phyloP scores from a whole-genome alignment of 23 tunicate species.

The Pegea sp. region DNA sequence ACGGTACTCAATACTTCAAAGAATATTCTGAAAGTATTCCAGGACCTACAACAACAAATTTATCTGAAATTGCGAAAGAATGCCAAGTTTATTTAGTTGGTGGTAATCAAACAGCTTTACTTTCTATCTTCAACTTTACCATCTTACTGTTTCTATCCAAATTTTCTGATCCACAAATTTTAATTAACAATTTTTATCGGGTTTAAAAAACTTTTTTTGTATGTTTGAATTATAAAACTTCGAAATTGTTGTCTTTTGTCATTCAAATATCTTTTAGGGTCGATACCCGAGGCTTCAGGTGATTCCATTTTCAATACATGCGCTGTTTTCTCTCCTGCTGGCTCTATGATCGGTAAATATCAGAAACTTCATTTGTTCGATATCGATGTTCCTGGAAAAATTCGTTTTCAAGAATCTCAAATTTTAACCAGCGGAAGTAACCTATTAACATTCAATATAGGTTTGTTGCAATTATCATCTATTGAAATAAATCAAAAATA shows the following conservation, averaged over 20 bases:
- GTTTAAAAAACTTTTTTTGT: no score
- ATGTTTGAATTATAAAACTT: no score
- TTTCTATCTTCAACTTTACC: no score
- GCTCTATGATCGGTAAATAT: conserved; percentile 71
- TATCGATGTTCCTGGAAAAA: conserved; percentile 95
- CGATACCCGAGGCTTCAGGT: conserved; percentile 68
- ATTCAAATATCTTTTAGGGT: conserved; percentile 20
- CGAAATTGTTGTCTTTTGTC: not conserved
- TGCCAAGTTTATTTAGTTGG: conserved; percentile 62
- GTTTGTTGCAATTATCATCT: no score
- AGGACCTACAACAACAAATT: conserved; percentile 51
- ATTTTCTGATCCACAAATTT: no score
- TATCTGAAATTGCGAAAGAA: conserved; percentile 70
- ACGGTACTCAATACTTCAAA: conserved; percentile 84
- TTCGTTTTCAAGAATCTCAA: conserved; percentile 72
- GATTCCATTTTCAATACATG: conserved; percentile 78
- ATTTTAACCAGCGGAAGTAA: conserved; percentile 58
- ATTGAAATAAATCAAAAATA: no score
- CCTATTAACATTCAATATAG: conserved; percentile 26
- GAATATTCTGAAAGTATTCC: conserved; percentile 95
- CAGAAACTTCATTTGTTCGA: conserved; percentile 92
- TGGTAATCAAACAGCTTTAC: conserved; percentile 21
- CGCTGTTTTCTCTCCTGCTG: conserved; percentile 61
- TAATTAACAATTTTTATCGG: no score
- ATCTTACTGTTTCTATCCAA: no score